Evolutionary conservation across 2,113 vertebrate genomes (phyloP), one percentile per base, ranked within the genome.

Genomic region (western clawed frog (Xenopus tropicalis)): DNA sequence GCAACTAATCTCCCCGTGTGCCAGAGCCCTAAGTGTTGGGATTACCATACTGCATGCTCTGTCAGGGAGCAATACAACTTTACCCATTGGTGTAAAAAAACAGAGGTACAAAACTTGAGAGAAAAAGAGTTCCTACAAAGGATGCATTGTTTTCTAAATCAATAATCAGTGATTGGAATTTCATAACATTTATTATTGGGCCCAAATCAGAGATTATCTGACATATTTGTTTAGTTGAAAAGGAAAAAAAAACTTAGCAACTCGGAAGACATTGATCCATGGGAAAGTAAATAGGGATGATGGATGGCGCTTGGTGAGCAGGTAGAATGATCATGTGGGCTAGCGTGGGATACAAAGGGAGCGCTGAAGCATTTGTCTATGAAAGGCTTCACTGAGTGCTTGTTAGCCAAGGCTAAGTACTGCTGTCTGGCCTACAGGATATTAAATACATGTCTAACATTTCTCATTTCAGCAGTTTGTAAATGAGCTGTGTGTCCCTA

Each of bases 401-500:
- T 82, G 70, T 76, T 84, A 73, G 73, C n/a, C n/a, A 75, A 25
- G 66, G 80, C 78, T 80, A 78, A 75, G 78, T 77, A 78, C 74
- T 83, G 71, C 81, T 82, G 80, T 9, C 29, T 37, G 29, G 29
- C 77, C 82, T 84, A 74, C 83, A 79, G 81, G 83, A 82, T 87
- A 84, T 83, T 84, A 82, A 84, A 82, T 82, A 81, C 78, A 83
- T 81, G 80, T 80, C 82, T 80, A 82, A 78, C 80, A 78, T 83
- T 86, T 84, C 80, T 79, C 75, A 76, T 86, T 83, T 81, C 81
- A 83, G 78, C 73, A 77, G 80, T 80, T 84, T 82, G 66, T 84
- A 67, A 74, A 74, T 56, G 77, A 82, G 77, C 79, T 78, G 77
- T 78, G 80, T 79, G 73, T 72, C 81, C 78, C 77, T 78, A 77